phyloP scores from a whole-genome alignment of 53 echinoderm and acorn worm species.

The Astropecten irregularis region DNA sequence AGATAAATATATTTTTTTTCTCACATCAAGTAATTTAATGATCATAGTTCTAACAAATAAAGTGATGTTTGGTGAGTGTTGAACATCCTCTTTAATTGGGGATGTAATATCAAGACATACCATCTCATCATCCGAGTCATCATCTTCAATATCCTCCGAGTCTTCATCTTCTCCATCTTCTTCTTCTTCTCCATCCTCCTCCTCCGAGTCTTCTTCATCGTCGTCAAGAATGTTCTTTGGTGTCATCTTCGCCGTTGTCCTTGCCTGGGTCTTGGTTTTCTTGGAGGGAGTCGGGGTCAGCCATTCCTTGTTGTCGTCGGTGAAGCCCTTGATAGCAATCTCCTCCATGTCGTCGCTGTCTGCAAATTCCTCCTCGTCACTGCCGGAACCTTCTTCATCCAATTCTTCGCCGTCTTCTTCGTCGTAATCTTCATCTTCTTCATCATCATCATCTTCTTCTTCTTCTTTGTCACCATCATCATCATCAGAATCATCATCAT shows the following conservation, averaged over 20 bases:
- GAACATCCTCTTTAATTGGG: too few relatives aligned
- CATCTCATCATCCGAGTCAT: constrained; percentile 63
- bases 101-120: too few relatives aligned
- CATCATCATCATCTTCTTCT: constrained; percentile 49
- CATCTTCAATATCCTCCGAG: constrained; percentile 3
- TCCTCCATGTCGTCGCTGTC: constrained; percentile 64
- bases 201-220: constrained; percentile 28
- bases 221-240: not conserved
- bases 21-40: too few relatives aligned
- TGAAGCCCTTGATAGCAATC: constrained; percentile 70
- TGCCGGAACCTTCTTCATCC: constrained; percentile 31
- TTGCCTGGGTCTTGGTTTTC: not conserved
- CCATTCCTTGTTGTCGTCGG: constrained; percentile 82
- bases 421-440: constrained; percentile 12
- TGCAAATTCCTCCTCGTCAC: constrained; percentile 45
- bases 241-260: not conserved
- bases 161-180: constrained; percentile 24
- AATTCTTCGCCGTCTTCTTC: constrained; percentile 39
- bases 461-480: constrained; percentile 32
- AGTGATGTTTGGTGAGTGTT: too few relatives aligned
- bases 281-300: constrained; percentile 44
- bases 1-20: too few relatives aligned
- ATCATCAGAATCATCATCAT: constrained; percentile 25
- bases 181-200: constrained; percentile 43
- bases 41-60: too few relatives aligned